A percentile compares a stretch with the other conserved stretches of the same genome.
These are phyloP conservation scores for Steromphala cineraria DNA, from an alignment of 2,888 invertebrate species.

Conservation along the genomic window DNA sequence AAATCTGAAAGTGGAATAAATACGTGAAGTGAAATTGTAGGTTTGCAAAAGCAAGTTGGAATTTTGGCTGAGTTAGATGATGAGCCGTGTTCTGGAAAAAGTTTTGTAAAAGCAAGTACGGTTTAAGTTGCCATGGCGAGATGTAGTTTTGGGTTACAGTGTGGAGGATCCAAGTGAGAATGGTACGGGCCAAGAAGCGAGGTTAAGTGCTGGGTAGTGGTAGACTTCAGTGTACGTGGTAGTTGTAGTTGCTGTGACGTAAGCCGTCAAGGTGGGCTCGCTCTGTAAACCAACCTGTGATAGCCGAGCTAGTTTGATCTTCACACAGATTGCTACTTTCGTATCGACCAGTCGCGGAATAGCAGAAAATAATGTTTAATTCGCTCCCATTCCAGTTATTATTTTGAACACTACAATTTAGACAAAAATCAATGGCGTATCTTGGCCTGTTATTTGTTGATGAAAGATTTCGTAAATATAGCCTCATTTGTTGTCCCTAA, in stretches of 20 bases:
- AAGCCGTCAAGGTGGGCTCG: background rate
- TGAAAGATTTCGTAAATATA: slow-evolving; percentile 46
- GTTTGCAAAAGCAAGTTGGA: too few species aligned
- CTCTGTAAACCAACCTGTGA: background rate
- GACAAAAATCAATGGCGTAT: slow-evolving; percentile 51
- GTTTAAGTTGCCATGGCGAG: too few species aligned
- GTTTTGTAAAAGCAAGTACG: too few species aligned
- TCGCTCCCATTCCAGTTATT: slow-evolving; percentile 59
- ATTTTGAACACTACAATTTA: slow-evolving; percentile 55
- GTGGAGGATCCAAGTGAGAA: too few species aligned
- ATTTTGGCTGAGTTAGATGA: too few species aligned
- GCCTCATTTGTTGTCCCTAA: slow-evolving; percentile 50
- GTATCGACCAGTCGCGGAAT: slow-evolving; percentile 42
- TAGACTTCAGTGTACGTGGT: too few species aligned
- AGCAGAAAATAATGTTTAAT: slow-evolving; percentile 62
- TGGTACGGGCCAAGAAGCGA: too few species aligned
- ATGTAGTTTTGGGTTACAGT: too few species aligned
- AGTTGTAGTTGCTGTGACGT: background rate
- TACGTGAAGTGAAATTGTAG: too few species aligned
- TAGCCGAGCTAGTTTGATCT: slow-evolving; percentile 7
- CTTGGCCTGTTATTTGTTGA: slow-evolving; percentile 36
- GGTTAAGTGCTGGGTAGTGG: too few species aligned
- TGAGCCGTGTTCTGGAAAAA: too few species aligned
- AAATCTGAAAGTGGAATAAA: too few species aligned
- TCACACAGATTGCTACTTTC: background rate